Evolutionary conservation across 2,888 invertebrate genomes (phyloP), one percentile per base, ranked within the genome.

Genomic region (Cryptops parisi): DNA sequence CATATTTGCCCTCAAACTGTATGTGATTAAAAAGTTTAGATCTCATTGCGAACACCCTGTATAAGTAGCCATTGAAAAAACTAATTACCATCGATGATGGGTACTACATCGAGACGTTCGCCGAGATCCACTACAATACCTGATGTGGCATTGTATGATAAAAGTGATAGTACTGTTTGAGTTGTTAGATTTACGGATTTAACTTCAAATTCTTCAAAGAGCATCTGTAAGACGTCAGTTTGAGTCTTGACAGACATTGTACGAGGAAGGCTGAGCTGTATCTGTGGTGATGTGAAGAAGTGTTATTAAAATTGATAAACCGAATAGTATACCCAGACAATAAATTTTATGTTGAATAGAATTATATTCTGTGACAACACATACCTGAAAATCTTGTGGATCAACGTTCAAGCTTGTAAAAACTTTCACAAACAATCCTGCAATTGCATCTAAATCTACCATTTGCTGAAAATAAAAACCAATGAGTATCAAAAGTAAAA

Each of bases 111-210:
- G 53, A 75, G 66, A 54, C 75, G 64, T 57, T 77, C 75, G 24
- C 78, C 78, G 48, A 77, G 69, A 62, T 78, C 77, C 19, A 76
- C 75, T 26, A 78, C 72, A 47, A 78, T 72, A 21, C 77, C 78
- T 6, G 76, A 74, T 2, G 72, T 74, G 23, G 74, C 69, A 55
- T 73, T 74, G 64, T 78, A 77, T 2, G 76, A 72, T 65, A 76
- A 76, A 24, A 78, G 70, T 21, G 76, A 69, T 45, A 76, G 65
- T 15, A 75, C 68, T 5, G 75, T 70, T 63, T 78, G 77, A 56
- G 73, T 71, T 33, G 72, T 71, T 59, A 77, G 68, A 61, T 71
- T 72, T 15, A 73, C 70, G 1, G 69, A 69, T 49, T 62, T 60
- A 27, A 70, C 70, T 56, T 61, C 63, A 58, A 70, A 69, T 50